Evolutionary conservation across 2,113 vertebrate genomes (phyloP).

Genomic region (Corythornis cristatus): DNA sequence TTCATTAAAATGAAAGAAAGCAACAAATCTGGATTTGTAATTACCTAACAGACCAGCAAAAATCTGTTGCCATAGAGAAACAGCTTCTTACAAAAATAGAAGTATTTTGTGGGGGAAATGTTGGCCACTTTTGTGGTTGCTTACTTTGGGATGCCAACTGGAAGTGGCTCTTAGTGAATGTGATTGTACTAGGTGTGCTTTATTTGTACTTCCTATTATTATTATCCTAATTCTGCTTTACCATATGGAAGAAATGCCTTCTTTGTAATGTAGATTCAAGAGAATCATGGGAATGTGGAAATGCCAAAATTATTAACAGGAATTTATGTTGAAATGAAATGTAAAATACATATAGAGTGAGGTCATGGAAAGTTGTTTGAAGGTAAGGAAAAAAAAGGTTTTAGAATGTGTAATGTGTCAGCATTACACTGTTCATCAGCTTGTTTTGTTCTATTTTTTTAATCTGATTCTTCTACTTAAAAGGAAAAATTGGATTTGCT

Average conservation of each 20-base stretch:
- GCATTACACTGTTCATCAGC: background rate
- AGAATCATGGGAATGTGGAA: background rate
- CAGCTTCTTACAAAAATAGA: conserved; percentile 51
- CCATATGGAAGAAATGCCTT: background rate
- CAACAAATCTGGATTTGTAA: conserved; percentile 48
- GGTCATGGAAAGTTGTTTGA: background rate
- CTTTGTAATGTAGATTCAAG: background rate
- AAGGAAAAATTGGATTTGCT: background rate
- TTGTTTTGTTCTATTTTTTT: background rate
- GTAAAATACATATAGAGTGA: background rate
- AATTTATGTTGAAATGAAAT: background rate
- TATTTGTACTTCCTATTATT: background rate
- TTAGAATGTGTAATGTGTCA: background rate
- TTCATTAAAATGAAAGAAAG: conserved; percentile 63
- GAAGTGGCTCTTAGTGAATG: background rate
- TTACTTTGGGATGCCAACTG: background rate
- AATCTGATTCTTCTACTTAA: background rate
- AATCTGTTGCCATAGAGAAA: conserved; percentile 50
- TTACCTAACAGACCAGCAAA: conserved; percentile 38
- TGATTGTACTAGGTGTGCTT: background rate
- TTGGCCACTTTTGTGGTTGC: background rate
- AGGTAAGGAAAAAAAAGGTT: background rate
- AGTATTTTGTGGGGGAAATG: conserved; percentile 4
- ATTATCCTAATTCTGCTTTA: background rate
- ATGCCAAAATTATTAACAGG: background rate